Percentiles rank a stretch among this genome's conserved stretches.
These are phyloP conservation scores for Hippoglossus hippoglossus DNA, from an alignment of 2,797 vertebrate species.

Conservation along the genomic window DNA sequence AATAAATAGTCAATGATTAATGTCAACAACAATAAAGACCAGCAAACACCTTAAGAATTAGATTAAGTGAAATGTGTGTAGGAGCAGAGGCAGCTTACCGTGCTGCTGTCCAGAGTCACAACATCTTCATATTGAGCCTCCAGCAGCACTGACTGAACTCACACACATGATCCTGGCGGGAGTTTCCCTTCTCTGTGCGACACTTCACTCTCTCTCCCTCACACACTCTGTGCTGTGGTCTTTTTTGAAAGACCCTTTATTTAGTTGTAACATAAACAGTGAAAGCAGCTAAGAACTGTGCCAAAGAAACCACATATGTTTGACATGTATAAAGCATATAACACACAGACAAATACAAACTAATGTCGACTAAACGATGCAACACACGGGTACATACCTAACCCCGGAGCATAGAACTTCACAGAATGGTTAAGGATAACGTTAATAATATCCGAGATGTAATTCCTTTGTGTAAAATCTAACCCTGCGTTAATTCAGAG, in stretches of 20 bases:
- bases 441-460: neutral
- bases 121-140: conserved; percentile 33
- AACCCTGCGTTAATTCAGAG: neutral
- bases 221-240: neutral
- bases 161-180: conserved; percentile 55
- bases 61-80: neutral
- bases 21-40: fast-evolving
- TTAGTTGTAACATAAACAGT: neutral
- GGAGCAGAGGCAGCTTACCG: conserved; percentile 61
- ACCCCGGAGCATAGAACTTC: neutral
- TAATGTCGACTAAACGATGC: neutral
- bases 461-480: neutral
- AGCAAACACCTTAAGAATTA: too few relatives aligned
- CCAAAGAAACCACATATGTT: neutral
- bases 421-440: neutral
- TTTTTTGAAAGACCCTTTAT: neutral
- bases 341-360: neutral
- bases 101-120: conserved; percentile 42
- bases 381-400: conserved; percentile 24
- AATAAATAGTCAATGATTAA: neutral
- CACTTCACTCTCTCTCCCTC: conserved; percentile 27
- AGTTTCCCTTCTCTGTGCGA: conserved; percentile 40
- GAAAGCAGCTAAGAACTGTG: neutral
- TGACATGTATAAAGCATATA: neutral
- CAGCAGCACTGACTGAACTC: conserved; percentile 46